phyloP scores from a whole-genome alignment of 2,113 vertebrate genomes.

The Salvator merianae region DNA sequence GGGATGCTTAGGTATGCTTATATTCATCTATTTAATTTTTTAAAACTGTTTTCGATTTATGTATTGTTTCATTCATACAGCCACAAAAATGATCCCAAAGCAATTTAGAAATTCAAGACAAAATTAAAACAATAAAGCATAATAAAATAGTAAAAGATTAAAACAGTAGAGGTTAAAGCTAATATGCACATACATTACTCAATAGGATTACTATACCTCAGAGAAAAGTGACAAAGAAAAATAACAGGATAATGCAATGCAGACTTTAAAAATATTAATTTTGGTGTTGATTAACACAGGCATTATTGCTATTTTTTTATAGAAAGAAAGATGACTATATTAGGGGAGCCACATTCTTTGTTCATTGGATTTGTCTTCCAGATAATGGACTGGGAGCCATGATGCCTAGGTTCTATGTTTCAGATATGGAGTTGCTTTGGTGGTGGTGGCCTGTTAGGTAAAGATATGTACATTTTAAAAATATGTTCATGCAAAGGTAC shows the following conservation, averaged over 20 bases:
- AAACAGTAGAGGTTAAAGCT: not conserved
- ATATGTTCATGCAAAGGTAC: too few relatives aligned
- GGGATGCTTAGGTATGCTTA: not conserved
- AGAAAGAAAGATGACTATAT: not conserved
- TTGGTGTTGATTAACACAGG: not conserved
- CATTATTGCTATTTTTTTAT: not conserved
- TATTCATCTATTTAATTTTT: too few relatives aligned
- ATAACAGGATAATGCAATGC: not conserved
- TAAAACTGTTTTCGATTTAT: too few relatives aligned
- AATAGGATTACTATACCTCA: too few relatives aligned
- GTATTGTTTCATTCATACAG: too few relatives aligned
- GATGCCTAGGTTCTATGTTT: not conserved
- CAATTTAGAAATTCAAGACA: too few relatives aligned
- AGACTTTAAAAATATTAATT: not conserved
- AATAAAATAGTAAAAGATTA: not conserved
- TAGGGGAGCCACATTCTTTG: not conserved
- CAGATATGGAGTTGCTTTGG: too few relatives aligned
- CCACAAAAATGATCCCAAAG: too few relatives aligned
- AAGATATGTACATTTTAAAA: too few relatives aligned
- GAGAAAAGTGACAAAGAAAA: not conserved
- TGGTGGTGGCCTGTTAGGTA: too few relatives aligned
- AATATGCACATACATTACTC: not conserved
- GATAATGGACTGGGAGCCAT: not conserved
- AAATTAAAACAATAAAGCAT: too few relatives aligned
- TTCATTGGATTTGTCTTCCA: not conserved